Base-by-base conservation (phyloP, 2,888 invertebrate genomes). In the Pseudoips prasinana region DNA sequence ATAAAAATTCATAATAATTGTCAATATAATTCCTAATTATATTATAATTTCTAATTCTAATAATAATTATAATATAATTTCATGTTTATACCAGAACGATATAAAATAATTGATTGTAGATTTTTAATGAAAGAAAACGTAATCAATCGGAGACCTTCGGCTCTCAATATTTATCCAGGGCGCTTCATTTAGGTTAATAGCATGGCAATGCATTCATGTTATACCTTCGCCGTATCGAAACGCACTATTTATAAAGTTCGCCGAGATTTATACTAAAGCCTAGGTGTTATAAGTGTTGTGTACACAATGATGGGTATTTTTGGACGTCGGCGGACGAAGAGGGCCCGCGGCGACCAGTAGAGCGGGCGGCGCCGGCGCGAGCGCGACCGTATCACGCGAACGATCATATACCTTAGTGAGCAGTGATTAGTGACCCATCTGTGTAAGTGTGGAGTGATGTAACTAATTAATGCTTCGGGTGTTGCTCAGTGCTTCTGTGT, bases 271-370 rank as follows among this genome's bases (percentile, higher is more conserved):
- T 75, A 73, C 74, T 54, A 79, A 79, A 81, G 68, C 70, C 74
- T 78, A 72, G 67, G 66, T 72, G 70, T 72, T 75, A 82, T 85
- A 83, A 82, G 78, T 82, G 77, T 80, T 78, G 76, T 81, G 82
- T 77, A 85, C 83, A 87, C 84, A 86, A 85, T 83, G 73, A 61
- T 64, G 74, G 59, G 66, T 88, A 87, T 88, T 87, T 87, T 76
- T 63, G 84, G 82, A 73, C 71, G 67, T 48, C 68, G 71, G 59
- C 44, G 64, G 46, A 70, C 55, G 57, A 61, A 66, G 61, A 69
- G 70, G 68, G 67, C 63, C 64, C 56, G 61, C 38, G 33, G 48
- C 28, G 46, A 68, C 39, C 78, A 82, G 82, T 81, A 70, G 62
- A 63, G 69, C 67, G 53, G 70, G 61, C 70, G 76, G 74, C 51